A percentile compares a stretch with the other conserved stretches of the same genome.
phyloP scores from a whole-genome alignment of 2,113 vertebrate species.

The Glareola pratincola region DNA sequence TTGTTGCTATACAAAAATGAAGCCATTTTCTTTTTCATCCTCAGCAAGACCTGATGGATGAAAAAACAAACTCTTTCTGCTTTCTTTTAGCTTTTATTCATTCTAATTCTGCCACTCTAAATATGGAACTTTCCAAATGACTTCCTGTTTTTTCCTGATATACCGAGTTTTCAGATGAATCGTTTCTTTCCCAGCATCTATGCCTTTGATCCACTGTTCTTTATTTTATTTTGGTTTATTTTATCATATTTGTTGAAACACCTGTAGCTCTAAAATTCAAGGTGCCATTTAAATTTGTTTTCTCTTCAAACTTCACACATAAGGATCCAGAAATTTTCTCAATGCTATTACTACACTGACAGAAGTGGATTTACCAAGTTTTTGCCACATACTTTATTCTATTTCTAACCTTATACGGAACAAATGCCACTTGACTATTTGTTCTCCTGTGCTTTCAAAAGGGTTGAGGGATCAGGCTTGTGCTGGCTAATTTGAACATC shows the following conservation, averaged over 20 bases:
- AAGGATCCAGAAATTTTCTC: neutral
- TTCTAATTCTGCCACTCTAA: neutral
- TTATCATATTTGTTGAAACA: neutral
- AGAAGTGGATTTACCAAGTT: neutral
- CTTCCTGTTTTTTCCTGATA: neutral
- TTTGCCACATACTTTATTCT: neutral
- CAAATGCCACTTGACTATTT: neutral
- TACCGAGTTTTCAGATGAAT: neutral
- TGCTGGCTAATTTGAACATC: neutral
- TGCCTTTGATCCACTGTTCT: accelerated
- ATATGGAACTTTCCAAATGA: neutral
- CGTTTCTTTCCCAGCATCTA: neutral
- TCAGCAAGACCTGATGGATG: neutral
- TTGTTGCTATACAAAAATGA: neutral
- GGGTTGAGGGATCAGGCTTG: neutral
- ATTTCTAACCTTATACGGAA: neutral
- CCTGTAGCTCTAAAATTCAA: neutral
- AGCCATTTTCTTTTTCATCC: neutral
- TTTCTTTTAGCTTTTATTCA: neutral
- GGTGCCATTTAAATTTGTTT: neutral
- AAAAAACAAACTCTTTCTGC: neutral
- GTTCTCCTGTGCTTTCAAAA: neutral
- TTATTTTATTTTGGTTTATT: neutral
- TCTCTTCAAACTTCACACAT: neutral
- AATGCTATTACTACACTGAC: accelerated